Percentiles rank a stretch among this genome's conserved stretches.
Evolutionary conservation across 2,888 invertebrate genomes (phyloP).

Genomic region (Nymphalis urticae): DNA sequence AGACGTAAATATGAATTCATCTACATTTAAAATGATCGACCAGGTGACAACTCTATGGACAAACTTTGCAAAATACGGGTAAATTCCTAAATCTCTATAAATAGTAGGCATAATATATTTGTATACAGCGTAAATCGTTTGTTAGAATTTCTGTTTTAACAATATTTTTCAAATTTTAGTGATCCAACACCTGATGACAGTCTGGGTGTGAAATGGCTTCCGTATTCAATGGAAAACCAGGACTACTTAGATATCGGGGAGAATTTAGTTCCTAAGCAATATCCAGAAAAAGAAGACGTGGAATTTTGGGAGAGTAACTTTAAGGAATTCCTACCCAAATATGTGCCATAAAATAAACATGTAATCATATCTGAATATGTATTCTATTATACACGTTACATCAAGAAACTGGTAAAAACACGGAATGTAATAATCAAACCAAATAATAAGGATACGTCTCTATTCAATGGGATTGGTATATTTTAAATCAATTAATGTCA

Average conservation of each 20-base stretch:
- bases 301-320: conserved; percentile 54
- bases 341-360: background rate
- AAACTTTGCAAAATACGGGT: conserved; percentile 66
- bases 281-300: conserved; percentile 51
- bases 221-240: conserved; percentile 47
- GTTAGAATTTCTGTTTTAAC: background rate
- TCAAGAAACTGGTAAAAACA: too few species aligned
- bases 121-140: too few species aligned
- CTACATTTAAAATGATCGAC: conserved; percentile 51
- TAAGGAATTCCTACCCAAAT: conserved; percentile 47
- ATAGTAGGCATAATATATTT: too few species aligned
- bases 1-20: conserved; percentile 49
- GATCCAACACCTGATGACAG: conserved; percentile 56
- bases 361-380: background rate
- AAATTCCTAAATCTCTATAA: background rate
- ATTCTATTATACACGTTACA: too few species aligned
- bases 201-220: conserved; percentile 50
- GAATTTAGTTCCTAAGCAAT: conserved; percentile 38
- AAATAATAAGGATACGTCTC: too few species aligned
- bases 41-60: conserved; percentile 55
- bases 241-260: conserved; percentile 56
- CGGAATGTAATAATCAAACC: too few species aligned
- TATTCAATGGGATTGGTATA: too few species aligned
- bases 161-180: conserved; percentile 42
- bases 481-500: too few species aligned